phyloP scores from a whole-genome alignment of 2,888 invertebrate genomes.

The Stenodera caucasica region DNA sequence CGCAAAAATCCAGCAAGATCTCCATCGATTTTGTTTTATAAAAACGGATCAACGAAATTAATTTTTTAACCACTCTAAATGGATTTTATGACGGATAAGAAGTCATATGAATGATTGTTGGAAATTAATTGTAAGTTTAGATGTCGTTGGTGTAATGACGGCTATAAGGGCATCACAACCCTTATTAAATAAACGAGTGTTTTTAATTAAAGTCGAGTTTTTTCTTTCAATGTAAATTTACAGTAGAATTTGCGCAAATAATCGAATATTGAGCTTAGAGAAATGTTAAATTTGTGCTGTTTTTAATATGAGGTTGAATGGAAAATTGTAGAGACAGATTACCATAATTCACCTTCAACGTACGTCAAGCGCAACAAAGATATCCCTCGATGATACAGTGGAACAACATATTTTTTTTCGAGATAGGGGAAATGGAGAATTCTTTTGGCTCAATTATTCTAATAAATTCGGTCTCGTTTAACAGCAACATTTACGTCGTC shows the following conservation, averaged over 20 bases:
- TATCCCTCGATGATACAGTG: conserved; percentile 11
- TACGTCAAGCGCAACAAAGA: conserved; percentile 17
- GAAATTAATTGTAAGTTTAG: background rate
- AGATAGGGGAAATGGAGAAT: background rate
- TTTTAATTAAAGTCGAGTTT: conserved; percentile 22
- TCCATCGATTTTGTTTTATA: too few relatives aligned
- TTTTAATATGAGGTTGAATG: too few relatives aligned
- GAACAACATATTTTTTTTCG: background rate
- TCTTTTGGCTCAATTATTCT: background rate
- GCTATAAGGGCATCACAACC: background rate
- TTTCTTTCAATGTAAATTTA: too few relatives aligned
- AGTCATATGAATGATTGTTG: background rate
- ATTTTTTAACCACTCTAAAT: background rate
- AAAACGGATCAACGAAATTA: background rate
- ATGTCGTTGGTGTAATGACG: background rate
- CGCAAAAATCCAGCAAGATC: too few relatives aligned
- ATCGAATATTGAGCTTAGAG: too few relatives aligned
- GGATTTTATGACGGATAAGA: background rate
- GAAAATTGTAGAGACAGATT: too few relatives aligned
- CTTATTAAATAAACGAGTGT: background rate
- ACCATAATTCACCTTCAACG: conserved; percentile 16
- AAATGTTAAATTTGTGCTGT: too few relatives aligned
- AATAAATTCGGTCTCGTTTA: background rate
- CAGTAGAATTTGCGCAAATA: too few relatives aligned
- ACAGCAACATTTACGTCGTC: background rate